A percentile compares a stretch with the other conserved stretches of the same genome.
phyloP scores from a whole-genome alignment of 2,113 vertebrate species.

The Grammomys dolichurus region DNA sequence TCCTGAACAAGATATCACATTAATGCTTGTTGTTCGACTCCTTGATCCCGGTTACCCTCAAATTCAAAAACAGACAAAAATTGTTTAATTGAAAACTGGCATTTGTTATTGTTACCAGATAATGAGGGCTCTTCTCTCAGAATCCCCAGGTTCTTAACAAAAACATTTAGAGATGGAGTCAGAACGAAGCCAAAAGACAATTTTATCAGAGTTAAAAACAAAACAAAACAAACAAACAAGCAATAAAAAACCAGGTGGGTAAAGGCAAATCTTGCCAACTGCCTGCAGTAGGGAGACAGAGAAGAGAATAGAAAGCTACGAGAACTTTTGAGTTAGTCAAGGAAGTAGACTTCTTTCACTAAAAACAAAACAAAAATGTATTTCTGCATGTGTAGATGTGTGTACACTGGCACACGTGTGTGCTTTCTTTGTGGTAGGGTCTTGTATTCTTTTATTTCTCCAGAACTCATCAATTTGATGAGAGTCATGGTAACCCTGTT shows the following conservation, averaged over 20 bases:
- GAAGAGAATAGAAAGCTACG: background rate
- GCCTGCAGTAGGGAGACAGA: background rate
- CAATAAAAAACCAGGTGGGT: background rate
- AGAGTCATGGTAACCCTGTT: background rate
- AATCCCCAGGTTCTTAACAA: background rate
- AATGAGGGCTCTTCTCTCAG: background rate
- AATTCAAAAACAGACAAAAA: background rate
- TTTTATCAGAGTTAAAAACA: background rate
- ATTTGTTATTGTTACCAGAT: too few species aligned
- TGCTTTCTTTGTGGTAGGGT: background rate
- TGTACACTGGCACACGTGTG: rapidly evolving
- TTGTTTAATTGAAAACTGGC: background rate
- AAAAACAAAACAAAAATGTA: background rate
- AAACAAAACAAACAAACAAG: background rate
- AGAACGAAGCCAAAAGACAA: background rate
- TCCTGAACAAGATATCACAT: background rate
- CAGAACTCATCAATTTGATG: too few species aligned
- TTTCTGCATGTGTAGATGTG: background rate
- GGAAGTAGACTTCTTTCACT: background rate
- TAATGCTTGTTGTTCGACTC: background rate
- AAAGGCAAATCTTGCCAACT: background rate
- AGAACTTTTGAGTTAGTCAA: background rate
- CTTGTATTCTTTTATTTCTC: background rate
- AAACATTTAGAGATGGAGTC: background rate
- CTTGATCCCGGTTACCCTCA: background rate